phyloP scores from a whole-genome alignment of 2,797 vertebrate species.

The Furcifer pardalis region DNA sequence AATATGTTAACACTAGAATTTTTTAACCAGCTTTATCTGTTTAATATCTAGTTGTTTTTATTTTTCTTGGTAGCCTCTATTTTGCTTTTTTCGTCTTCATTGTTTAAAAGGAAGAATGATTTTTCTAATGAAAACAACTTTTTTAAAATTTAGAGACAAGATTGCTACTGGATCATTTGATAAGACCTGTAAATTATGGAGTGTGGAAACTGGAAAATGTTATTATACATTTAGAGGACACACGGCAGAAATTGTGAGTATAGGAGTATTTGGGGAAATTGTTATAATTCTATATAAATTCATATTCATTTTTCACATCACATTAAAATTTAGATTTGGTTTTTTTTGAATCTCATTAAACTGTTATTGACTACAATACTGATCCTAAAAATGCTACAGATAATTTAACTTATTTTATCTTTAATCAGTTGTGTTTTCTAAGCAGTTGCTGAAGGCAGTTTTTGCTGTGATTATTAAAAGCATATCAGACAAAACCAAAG shows the following conservation, averaged over 20 bases:
- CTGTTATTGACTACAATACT: not conserved
- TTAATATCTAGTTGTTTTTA: not conserved
- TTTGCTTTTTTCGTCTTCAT: not conserved
- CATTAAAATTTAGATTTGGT: constrained; percentile 6
- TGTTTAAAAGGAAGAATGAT: not conserved
- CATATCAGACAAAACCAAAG: too few relatives aligned
- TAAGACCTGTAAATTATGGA: constrained; percentile 96
- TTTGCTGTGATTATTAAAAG: not conserved
- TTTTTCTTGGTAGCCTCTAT: not conserved
- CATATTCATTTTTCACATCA: not conserved
- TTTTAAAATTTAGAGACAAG: constrained; percentile 83
- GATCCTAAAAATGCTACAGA: constrained; percentile 6
- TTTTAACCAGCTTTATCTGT: not conserved
- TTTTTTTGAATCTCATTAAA: not conserved
- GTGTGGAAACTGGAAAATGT: constrained; percentile 89
- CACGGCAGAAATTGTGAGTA: constrained; percentile 91
- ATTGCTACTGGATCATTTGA: constrained; percentile 97
- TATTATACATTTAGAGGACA: constrained; percentile 92
- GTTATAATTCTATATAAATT: not conserved
- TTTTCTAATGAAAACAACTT: constrained; percentile 14
- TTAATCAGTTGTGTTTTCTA: constrained; percentile 19
- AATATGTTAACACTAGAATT: not conserved
- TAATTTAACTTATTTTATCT: constrained; percentile 25
- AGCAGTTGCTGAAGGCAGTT: constrained; percentile 2
- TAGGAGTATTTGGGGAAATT: not conserved